Conservation (phyloP, 1,140 invertebrate species). For the Dendroctonus ponderosae region DNA sequence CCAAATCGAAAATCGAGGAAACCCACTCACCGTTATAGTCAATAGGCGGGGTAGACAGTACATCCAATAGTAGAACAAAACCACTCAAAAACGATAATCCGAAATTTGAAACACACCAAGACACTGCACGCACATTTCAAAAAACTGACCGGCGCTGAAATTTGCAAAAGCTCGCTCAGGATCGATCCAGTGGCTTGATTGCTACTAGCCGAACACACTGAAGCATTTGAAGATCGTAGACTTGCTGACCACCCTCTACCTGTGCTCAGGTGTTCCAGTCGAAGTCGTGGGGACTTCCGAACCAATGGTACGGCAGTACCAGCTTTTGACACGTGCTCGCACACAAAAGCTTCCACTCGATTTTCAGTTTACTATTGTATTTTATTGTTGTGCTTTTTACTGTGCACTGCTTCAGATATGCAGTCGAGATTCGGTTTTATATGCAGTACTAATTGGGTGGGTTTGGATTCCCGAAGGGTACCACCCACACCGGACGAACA, state of each 20-base stretch:
- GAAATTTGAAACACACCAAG: background rate
- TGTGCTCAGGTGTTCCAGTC: conserved; percentile 20
- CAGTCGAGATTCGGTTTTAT: conserved; percentile 20
- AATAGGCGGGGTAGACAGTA: no score
- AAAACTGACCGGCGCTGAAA: conserved; percentile 2
- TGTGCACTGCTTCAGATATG: conserved; percentile 17
- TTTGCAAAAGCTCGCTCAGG: background rate
- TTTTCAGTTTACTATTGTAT: conserved; percentile 14
- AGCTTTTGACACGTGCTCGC: conserved; percentile 24
- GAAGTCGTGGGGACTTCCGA: conserved; percentile 6
- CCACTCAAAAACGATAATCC: conserved; percentile 3
- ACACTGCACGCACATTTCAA: conserved; percentile 5
- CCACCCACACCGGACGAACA: conserved; percentile 16
- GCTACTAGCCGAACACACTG: conserved; percentile 5
- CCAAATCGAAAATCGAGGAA: no score
- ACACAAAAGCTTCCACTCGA: conserved; percentile 15
- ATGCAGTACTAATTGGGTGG: conserved; percentile 28
- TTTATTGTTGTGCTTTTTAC: conserved; percentile 24
- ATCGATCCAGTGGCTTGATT: conserved; percentile 8
- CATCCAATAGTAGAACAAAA: no score
- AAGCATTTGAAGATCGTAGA: conserved; percentile 22
- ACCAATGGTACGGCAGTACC: conserved; percentile 4
- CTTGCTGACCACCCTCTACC: conserved; percentile 25
- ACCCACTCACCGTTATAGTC: no score
- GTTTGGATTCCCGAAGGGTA: conserved; percentile 12